These are phyloP conservation scores for Drosophila leonis DNA, from an alignment of 2,888 invertebrate genomes.

Conservation along the genomic window DNA sequence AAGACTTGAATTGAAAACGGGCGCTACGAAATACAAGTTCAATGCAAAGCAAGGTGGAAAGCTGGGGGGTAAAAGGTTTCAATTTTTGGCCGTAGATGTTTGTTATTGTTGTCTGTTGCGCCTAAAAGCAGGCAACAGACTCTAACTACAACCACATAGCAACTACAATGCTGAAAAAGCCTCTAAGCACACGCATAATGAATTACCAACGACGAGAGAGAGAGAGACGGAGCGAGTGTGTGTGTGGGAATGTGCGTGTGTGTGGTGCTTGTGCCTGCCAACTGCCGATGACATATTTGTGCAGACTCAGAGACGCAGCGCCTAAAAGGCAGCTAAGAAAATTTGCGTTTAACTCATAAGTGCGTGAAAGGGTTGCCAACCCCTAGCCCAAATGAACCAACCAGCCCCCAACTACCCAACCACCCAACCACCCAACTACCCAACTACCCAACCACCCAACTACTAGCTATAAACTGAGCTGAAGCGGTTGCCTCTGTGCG, in stretches of 20 bases:
- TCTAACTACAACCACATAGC: constrained; percentile 45
- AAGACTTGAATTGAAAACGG: constrained; percentile 41
- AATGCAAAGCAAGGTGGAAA: constrained; percentile 3
- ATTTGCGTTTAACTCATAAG: constrained; percentile 83
- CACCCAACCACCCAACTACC: not conserved
- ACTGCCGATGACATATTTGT: constrained; percentile 83
- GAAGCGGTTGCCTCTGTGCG: constrained; percentile 67
- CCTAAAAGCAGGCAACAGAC: constrained; percentile 76
- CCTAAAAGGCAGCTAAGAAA: constrained; percentile 83
- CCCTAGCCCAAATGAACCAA: constrained; percentile 14
- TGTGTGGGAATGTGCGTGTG: constrained; percentile 11
- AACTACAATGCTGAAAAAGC: constrained; percentile 69
- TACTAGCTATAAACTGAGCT: constrained; percentile 7
- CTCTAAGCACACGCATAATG: constrained; percentile 82
- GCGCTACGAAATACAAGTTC: constrained; percentile 7
- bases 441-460: not conserved
- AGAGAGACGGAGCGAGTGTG: constrained; percentile 10
- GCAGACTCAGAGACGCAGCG: constrained; percentile 68
- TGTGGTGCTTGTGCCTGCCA: constrained; percentile 41
- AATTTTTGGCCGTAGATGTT: constrained; percentile 4
- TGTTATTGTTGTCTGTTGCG: constrained; percentile 62
- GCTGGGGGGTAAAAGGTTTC: constrained; percentile 6
- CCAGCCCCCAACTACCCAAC: not conserved
- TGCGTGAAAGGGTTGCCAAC: constrained; percentile 80
- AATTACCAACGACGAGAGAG: constrained; percentile 65